Base-by-base conservation (phyloP, 2,888 invertebrate species). In the Anarsia innoxiella region DNA sequence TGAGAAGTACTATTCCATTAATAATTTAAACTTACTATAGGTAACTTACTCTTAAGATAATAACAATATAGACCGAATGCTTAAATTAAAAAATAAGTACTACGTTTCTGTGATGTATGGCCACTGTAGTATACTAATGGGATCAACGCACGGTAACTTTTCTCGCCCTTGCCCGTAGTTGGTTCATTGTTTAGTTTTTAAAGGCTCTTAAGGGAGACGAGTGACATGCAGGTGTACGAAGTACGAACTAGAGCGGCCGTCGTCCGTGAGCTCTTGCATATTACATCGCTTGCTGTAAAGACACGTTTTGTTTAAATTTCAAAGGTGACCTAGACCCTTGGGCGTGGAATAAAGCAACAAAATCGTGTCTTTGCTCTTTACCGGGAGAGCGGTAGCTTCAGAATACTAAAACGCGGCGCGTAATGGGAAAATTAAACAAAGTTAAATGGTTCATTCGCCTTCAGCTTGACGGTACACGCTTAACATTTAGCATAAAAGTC, bases 371-470 rank as follows among this genome's bases (percentile, higher is more conserved):
- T n/a, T n/a, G n/a, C n/a, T n/a, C n/a, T n/a, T n/a, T n/a, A n/a
- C n/a, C n/a, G n/a, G n/a, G n/a, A n/a, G n/a, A n/a, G n/a, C n/a
- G n/a, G n/a, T n/a, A n/a, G n/a, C 8, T 19, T 19, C 19, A 19
- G 19, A 19, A 19, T 19, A 19, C n/a, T n/a, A n/a, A n/a, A n/a
- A n/a, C n/a, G n/a, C 19, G 19, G 19, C 8, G 19, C 19, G 25
- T 27, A 27, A 27, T 34, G 34, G 27, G 3, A 15, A 16, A 23
- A 11, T 31, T 31, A 30, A 9, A 36, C 46, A 33, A 52, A 59
- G 50, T 53, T 49, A 51, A 49, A 47, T 51, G 44, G 46, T 48
- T 52, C 45, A 50, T 48, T 51, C 42, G 46, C 47, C 44, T 49
- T 45, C 44, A 46, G 41, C 43, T 45, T 42, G 28, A 26, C 19